phyloP scores from a whole-genome alignment of 2,888 invertebrate species.

The Sphaerophoria rueppellii region DNA sequence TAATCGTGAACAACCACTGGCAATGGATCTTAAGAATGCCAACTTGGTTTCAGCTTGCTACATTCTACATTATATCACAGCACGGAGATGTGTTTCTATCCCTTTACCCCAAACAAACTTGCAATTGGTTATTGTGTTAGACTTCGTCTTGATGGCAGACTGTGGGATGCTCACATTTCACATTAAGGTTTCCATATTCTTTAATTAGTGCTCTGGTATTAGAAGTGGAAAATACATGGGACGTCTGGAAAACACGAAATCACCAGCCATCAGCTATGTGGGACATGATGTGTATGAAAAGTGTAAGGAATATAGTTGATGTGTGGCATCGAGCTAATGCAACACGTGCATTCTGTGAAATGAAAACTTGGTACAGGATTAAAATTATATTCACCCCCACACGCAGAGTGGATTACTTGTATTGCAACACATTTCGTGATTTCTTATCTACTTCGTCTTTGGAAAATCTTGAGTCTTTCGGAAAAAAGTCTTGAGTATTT shows the following conservation, averaged over 20 bases:
- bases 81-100: no score
- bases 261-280: constrained; percentile 18
- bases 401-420: neutral
- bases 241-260: constrained; percentile 15
- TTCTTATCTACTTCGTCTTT: neutral
- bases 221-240: constrained; percentile 23
- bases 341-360: constrained; percentile 65
- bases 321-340: constrained; percentile 35
- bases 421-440: neutral
- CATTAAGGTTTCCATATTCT: constrained; percentile 65
- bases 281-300: constrained; percentile 2
- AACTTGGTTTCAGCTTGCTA: constrained; percentile 42
- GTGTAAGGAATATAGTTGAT: constrained; percentile 4
- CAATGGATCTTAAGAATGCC: constrained; percentile 69
- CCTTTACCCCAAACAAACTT: no score
- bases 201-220: constrained; percentile 58
- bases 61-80: neutral
- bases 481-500: no score
- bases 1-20: constrained; percentile 57
- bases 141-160: constrained; percentile 12
- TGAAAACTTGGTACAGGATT: constrained; percentile 58
- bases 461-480: no score
- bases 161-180: constrained; percentile 50
- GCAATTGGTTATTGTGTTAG: constrained; percentile 13
- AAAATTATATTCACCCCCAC: constrained; percentile 38